Evolutionary conservation across 2,797 vertebrate species (phyloP).

Genomic region (Podargus strigoides): DNA sequence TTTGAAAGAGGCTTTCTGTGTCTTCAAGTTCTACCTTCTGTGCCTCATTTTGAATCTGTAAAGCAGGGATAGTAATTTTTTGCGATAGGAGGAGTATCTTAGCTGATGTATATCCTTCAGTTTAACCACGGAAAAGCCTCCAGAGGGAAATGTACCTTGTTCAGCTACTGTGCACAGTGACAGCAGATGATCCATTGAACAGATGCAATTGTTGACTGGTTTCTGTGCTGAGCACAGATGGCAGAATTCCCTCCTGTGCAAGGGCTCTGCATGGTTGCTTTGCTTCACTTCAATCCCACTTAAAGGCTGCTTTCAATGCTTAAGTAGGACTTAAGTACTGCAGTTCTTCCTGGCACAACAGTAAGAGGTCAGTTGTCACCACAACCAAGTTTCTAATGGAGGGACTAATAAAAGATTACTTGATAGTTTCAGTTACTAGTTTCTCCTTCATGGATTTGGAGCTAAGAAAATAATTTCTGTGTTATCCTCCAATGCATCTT

Average conservation of each 20-base stretch:
- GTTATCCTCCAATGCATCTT: not conserved
- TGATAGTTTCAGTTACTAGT: not conserved
- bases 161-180: not conserved
- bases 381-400: not conserved
- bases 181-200: not conserved
- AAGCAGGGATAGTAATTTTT: not conserved
- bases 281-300: not conserved
- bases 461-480: not conserved
- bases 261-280: not conserved
- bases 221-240: not conserved
- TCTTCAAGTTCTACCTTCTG: not conserved
- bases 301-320: not conserved
- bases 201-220: not conserved
- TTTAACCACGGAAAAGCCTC: not conserved
- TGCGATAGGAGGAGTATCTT: not conserved
- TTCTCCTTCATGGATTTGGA: not conserved
- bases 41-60: not conserved
- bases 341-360: not conserved
- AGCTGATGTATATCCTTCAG: not conserved
- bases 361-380: not conserved
- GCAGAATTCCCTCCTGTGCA: not conserved
- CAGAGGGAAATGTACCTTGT: not conserved
- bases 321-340: not conserved
- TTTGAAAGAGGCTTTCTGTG: not conserved
- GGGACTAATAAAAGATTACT: not conserved